A percentile compares a stretch with the other conserved stretches of the same genome.
These are phyloP conservation scores for Ranitomeya imitator DNA, from an alignment of 2,113 vertebrate genomes.

Conservation along the genomic window DNA sequence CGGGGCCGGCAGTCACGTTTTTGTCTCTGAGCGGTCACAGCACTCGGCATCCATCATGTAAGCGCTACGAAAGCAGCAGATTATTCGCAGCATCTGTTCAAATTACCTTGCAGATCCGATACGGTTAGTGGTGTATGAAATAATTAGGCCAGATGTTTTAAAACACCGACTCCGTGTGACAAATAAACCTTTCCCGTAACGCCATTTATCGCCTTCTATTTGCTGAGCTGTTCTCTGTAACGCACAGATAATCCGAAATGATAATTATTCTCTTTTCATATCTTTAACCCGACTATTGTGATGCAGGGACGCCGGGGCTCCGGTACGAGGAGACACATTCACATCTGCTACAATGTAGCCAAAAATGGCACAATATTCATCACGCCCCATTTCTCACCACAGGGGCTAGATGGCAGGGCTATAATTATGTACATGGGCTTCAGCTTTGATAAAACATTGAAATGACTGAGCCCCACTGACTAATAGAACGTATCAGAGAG, in stretches of 20 bases:
- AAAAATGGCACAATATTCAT: neutral
- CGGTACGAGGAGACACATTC: neutral
- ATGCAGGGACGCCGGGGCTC: neutral
- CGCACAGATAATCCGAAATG: neutral
- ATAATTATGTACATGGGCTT: no score
- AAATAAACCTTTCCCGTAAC: slow-evolving; percentile 46
- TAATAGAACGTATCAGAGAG: no score
- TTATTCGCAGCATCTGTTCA: slow-evolving; percentile 46
- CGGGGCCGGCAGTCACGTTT: neutral
- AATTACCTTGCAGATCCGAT: slow-evolving; percentile 36
- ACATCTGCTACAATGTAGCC: neutral
- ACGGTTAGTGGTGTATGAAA: slow-evolving; percentile 51
- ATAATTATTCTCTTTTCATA: neutral
- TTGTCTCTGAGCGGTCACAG: neutral
- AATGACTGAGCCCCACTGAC: no score
- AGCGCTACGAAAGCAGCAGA: slow-evolving; percentile 11
- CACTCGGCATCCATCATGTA: slow-evolving; percentile 30
- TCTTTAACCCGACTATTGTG: neutral
- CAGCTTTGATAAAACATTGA: no score
- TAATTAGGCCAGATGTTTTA: slow-evolving; percentile 52
- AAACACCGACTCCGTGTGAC: slow-evolving; percentile 17
- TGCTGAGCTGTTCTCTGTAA: slow-evolving; percentile 18
- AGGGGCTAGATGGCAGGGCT: no score
- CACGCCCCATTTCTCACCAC: no score
- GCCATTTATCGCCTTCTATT: slow-evolving; percentile 19